Evolutionary conservation across 1,140 invertebrate genomes (phyloP).

Genomic region (Microplitis mediator): DNA sequence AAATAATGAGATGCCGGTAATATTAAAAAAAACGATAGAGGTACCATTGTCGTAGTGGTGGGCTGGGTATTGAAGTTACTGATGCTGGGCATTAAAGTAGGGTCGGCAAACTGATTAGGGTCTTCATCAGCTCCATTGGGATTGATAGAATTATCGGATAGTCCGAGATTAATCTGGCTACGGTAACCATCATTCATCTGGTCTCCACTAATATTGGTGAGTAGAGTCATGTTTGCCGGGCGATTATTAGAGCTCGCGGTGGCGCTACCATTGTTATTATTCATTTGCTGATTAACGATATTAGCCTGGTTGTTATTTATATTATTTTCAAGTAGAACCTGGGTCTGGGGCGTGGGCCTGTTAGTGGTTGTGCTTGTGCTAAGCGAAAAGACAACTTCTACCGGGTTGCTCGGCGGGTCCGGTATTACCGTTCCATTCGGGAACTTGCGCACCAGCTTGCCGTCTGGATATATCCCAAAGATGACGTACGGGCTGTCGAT

Average conservation of each 20-base stretch:
- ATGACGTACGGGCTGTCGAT: slow-evolving; percentile 73
- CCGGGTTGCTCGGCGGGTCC: slow-evolving; percentile 65
- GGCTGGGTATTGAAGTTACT: slow-evolving; percentile 49
- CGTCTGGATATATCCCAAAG: slow-evolving; percentile 75
- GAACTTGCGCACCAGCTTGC: slow-evolving; percentile 74
- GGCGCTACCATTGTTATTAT: too few relatives aligned
- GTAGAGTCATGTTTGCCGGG: slow-evolving; percentile 25
- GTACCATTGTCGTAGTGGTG: slow-evolving; percentile 55
- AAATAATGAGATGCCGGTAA: slow-evolving; percentile 24
- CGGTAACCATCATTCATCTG: slow-evolving; percentile 43
- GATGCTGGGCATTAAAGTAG: slow-evolving; percentile 38
- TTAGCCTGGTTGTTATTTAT: slow-evolving; percentile 46
- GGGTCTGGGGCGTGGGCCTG: slow-evolving; percentile 43
- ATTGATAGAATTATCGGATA: slow-evolving; percentile 53
- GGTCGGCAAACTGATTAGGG: slow-evolving; percentile 38
- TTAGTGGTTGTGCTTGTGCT: slow-evolving; percentile 60
- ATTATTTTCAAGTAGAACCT: slow-evolving; percentile 52
- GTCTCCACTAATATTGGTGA: slow-evolving; percentile 38
- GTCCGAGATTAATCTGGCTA: slow-evolving; percentile 55
- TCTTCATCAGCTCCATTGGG: slow-evolving; percentile 40
- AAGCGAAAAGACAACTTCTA: slow-evolving; percentile 60
- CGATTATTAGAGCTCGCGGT: slow-evolving; percentile 49
- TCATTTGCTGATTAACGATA: too few relatives aligned
- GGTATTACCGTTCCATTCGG: slow-evolving; percentile 76
- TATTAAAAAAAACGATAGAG: slow-evolving; percentile 40